Conservation (phyloP, 2,888 invertebrate species). For the Pegoplata infirma region DNA sequence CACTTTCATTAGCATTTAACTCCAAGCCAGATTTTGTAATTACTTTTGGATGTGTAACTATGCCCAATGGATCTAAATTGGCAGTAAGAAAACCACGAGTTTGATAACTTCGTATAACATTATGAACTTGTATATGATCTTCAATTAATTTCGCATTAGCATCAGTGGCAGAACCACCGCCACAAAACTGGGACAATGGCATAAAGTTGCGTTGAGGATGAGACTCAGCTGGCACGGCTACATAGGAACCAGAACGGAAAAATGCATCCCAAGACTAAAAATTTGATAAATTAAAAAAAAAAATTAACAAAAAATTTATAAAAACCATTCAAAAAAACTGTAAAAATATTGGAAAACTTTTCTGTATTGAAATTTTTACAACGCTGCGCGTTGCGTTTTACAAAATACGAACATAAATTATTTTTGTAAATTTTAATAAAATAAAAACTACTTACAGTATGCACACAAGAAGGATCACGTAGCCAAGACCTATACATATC, state of each 20-base stretch:
- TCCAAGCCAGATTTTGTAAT: slow-evolving; percentile 77
- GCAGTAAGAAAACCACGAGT: slow-evolving; percentile 90
- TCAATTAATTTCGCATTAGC: slow-evolving; percentile 94
- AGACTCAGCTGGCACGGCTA: slow-evolving; percentile 83
- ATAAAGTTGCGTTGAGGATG: slow-evolving; percentile 82
- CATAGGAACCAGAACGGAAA: slow-evolving; percentile 87
- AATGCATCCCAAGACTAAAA: slow-evolving; percentile 93
- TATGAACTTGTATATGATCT: slow-evolving; percentile 98
- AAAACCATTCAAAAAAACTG: too few species aligned
- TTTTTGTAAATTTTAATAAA: background rate
- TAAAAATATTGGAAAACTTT: too few species aligned
- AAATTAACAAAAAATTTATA: background rate
- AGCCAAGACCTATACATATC: slow-evolving; percentile 99
- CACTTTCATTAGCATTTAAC: slow-evolving; percentile 78
- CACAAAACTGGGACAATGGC: slow-evolving; percentile 81
- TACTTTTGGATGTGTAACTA: slow-evolving; percentile 78
- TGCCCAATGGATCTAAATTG: slow-evolving; percentile 88
- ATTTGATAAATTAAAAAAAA: too few species aligned
- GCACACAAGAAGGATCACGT: slow-evolving; percentile 94
- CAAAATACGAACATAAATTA: too few species aligned
- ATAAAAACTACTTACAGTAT: slow-evolving; percentile 87
- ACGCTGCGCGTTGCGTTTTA: too few species aligned
- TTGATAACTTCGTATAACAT: slow-evolving; percentile 99
- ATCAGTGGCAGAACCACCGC: slow-evolving; percentile 70
- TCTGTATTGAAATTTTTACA: too few species aligned